Percentiles rank a stretch among this genome's conserved stretches.
phyloP scores from a whole-genome alignment of 2,888 invertebrate species.

The Onchidella celtica region DNA sequence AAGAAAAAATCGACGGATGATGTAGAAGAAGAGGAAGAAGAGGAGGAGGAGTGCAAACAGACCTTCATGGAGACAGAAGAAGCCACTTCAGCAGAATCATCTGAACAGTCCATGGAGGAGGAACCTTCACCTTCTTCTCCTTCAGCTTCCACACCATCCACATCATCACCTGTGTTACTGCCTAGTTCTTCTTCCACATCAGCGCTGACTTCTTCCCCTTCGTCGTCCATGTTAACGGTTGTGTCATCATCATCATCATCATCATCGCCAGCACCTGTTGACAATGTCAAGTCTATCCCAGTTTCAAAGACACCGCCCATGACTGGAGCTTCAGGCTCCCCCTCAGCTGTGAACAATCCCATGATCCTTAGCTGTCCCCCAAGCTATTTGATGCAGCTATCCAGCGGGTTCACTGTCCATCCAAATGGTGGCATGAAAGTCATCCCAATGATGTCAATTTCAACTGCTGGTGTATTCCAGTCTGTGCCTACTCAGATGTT shows the following conservation, averaged over 20 bases:
- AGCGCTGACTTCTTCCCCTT: constrained; percentile 11
- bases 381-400: constrained; percentile 50
- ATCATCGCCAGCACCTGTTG: neutral
- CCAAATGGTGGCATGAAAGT: constrained; percentile 56
- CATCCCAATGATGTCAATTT: constrained; percentile 62
- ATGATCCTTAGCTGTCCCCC: constrained; percentile 48
- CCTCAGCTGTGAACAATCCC: constrained; percentile 13
- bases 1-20: constrained; percentile 40
- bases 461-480: constrained; percentile 50
- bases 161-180: neutral
- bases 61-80: constrained; percentile 2
- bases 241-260: neutral
- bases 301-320: constrained; percentile 50
- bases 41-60: constrained; percentile 7
- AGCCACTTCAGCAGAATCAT: constrained; percentile 19
- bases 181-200: neutral
- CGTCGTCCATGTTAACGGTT: neutral
- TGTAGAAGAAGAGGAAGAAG: neutral
- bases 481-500: constrained; percentile 53
- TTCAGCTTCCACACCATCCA: neutral
- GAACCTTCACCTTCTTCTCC: neutral
- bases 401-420: constrained; percentile 57
- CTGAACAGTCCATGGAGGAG: constrained; percentile 10
- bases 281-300: neutral
- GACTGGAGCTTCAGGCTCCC: neutral